Evolutionary conservation across 2,797 vertebrate genomes (phyloP).

Genomic region (Eulemur coronatus): DNA sequence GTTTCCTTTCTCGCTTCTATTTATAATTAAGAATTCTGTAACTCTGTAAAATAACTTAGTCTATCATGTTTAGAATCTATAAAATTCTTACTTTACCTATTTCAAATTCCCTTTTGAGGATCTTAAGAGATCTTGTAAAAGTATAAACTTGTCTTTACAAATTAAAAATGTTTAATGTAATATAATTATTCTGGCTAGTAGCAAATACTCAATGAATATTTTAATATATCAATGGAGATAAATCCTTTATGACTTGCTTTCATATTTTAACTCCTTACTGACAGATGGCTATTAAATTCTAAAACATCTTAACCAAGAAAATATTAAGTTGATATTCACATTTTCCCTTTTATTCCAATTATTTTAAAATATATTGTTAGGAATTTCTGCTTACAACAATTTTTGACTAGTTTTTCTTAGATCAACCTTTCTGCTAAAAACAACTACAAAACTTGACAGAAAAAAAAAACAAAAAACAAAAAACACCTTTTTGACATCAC

Average conservation of each 20-base stretch:
- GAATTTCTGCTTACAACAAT: neutral
- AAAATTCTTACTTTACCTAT: neutral
- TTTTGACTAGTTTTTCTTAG: neutral
- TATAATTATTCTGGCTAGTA: neutral
- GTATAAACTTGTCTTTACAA: neutral
- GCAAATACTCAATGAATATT: neutral
- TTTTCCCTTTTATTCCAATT: neutral
- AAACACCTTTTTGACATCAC: neutral
- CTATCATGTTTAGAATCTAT: neutral
- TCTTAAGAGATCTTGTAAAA: neutral
- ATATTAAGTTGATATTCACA: neutral
- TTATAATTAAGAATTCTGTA: slow-evolving; percentile 12
- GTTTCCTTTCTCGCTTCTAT: neutral
- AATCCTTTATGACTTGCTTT: neutral
- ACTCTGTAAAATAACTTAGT: neutral
- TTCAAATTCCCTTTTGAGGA: neutral
- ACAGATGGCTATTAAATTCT: neutral
- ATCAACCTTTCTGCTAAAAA: neutral
- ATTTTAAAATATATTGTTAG: neutral
- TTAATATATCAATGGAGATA: neutral
- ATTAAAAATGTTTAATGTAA: slow-evolving; percentile 12
- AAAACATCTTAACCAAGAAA: neutral
- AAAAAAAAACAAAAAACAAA: neutral
- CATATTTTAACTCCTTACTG: neutral
- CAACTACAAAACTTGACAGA: neutral